Evolutionary conservation across 2,888 invertebrate species (phyloP), one percentile per base, ranked within the genome.

Genomic region (Andrena praecox): DNA sequence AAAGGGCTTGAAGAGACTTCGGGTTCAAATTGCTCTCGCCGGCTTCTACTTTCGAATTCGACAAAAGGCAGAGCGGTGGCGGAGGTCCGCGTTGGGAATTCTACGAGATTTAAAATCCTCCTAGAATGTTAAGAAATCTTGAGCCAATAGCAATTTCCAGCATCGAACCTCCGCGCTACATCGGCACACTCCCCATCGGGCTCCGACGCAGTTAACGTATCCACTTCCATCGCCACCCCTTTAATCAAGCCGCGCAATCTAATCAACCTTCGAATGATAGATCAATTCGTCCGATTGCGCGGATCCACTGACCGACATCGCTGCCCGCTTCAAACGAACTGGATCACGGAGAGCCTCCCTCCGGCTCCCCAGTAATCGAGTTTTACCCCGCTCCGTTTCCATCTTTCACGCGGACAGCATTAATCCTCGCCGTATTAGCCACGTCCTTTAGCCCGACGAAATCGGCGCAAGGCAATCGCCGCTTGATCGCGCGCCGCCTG

Each of bases 241-340:
- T n/a, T 31, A 72, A 77, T 77, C 54, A 68, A 5, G 50, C 33
- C 67, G 12, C 42, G 31, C 67, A 8, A 64, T 64, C 48, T 24
- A 24, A 80, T 75, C 69, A 64, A 69, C 48, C 59, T n/a, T 24
- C 27, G 16, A 27, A 42, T 2, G 8, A 50, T 12, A 29, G 10
- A 62, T 24, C 29, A 54, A 20, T 27, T 27, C 33, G 20, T 62
- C 48, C 20, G 54, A 68, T 67, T 56, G 62, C 29, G 35, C 35
- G 10, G 29, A 67, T 52, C 33, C 50, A 29, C 20, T 10, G n/a
- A 52, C n/a, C n/a, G 29, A 62, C 24, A 42, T 7, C 20, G 31
- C 24, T 8, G 29, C 8, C 1, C 50, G 33, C 35, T 48, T 52
- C 20, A 3, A 56, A 29, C 6, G 33, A 50, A 60, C 48, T 20